Conservation (phyloP, 2,113 vertebrate species). For the Plectropomus leopardus region DNA sequence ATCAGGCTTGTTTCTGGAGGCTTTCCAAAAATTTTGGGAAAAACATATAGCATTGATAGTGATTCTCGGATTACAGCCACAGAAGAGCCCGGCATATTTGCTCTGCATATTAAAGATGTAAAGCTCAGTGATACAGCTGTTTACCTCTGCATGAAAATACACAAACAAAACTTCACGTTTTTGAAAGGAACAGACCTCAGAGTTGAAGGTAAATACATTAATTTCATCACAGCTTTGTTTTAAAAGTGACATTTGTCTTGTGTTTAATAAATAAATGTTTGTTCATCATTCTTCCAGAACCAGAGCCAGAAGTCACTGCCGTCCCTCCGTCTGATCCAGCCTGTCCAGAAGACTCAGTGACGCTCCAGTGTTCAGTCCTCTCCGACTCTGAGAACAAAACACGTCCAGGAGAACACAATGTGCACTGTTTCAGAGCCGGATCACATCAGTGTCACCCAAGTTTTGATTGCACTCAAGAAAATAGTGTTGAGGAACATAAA, state of each 20-base stretch:
- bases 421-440: conserved; percentile 47
- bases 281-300: background rate
- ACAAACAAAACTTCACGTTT: rapidly evolving
- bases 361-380: conserved; percentile 31
- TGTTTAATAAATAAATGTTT: too few relatives aligned
- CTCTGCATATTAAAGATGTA: conserved; percentile 26
- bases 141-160: conserved; percentile 54
- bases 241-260: too few relatives aligned
- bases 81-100: background rate
- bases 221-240: background rate
- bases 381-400: conserved; percentile 12
- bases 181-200: conserved; percentile 31
- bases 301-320: background rate
- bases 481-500: background rate
- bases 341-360: conserved; percentile 33
- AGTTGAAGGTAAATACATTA: conserved; percentile 57
- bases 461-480: background rate
- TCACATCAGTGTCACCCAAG: background rate
- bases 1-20: conserved; percentile 45
- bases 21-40: conserved; percentile 18
- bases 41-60: rapidly evolving
- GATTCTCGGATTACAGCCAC: background rate
- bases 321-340: background rate
- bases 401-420: too few relatives aligned
- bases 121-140: conserved; percentile 43